These are phyloP conservation scores for Xiphophorus couchianus DNA, from an alignment of 2,113 vertebrate genomes.

Conservation along the genomic window DNA sequence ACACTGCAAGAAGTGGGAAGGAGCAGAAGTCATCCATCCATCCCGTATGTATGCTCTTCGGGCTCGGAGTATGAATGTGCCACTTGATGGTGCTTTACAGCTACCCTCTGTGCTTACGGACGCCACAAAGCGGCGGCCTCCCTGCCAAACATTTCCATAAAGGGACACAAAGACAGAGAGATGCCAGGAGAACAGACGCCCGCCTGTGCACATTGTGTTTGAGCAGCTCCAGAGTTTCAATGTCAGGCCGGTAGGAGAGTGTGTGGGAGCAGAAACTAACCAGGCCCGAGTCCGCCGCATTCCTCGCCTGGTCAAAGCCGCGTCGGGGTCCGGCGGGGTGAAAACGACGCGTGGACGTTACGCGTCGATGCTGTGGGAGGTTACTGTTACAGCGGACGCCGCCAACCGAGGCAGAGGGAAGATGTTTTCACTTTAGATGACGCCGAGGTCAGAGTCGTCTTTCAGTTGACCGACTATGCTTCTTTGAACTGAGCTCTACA, in stretches of 20 bases:
- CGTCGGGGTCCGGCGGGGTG: constrained; percentile 16
- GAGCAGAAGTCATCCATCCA: constrained; percentile 65
- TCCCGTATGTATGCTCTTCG: constrained; percentile 51
- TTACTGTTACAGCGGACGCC: constrained; percentile 61
- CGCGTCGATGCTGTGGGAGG: constrained; percentile 55
- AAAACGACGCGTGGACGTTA: constrained; percentile 46
- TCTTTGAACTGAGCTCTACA: too few relatives aligned
- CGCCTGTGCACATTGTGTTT: constrained; percentile 56
- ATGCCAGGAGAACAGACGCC: constrained; percentile 69
- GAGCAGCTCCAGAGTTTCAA: constrained; percentile 70
- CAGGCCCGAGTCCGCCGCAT: constrained; percentile 60
- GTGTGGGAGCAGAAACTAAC: constrained; percentile 71
- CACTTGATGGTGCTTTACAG: constrained; percentile 74
- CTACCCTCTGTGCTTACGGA: constrained; percentile 65
- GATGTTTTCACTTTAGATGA: constrained; percentile 73
- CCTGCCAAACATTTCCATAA: constrained; percentile 65
- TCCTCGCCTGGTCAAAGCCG: constrained; percentile 56
- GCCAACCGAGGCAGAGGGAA: constrained; percentile 62
- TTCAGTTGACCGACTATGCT: neutral
- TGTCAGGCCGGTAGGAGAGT: constrained; percentile 64
- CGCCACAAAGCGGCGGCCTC: constrained; percentile 58
- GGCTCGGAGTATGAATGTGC: constrained; percentile 65
- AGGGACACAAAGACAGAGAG: constrained; percentile 71
- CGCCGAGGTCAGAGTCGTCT: constrained; percentile 65
- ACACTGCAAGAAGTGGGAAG: constrained; percentile 66